Evolutionary conservation across 2,113 vertebrate genomes (phyloP), one percentile per base, ranked within the genome.

Genomic region (Poeciliopsis retropinna): DNA sequence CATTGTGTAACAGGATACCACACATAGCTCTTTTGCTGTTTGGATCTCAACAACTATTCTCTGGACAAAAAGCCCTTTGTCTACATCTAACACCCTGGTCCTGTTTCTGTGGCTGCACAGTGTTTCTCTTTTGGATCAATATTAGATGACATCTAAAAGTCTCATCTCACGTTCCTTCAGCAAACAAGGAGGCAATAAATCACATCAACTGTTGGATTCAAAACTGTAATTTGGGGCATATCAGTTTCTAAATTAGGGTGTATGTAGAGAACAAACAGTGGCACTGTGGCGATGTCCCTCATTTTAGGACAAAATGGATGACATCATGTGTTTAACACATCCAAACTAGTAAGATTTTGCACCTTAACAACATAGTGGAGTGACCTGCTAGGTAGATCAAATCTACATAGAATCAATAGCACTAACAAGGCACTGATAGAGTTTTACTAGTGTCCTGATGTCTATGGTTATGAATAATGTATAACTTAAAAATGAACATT

Each of bases 1-100:
- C 91, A 95, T 95, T 97, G 95, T 96, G 95, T 94, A 95, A 93
- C 92, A 93, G 94, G 94, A 97, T 96, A 95, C 94, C 95, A 93
- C 93, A 95, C 95, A 95, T 96, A 95, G 92, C 92, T 96, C 86
- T 85, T 92, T 92, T 92, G 88, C 91, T 85, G 85, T 73, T 89
- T 57, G 72, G 92, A 94, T 93, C 93, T 94, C 72, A 75, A 85
- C 88, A 77, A 87, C 82, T 89, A 85, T 91, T 95, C 93, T 90
- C 87, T 78, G 91, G 88, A 94, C 92, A 95, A 93, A 91, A 91
- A 86, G 87, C 90, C 90, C 95, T 95, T 95, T 95, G 92, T 95
- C 86, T 90, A 91, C 88, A 90, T 82, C 71, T 32, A 41, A 73
- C 66, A 66, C 72, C 34, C 67, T 60, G 39, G 31, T 68, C 57